Evolutionary conservation across 2,888 invertebrate species (phyloP), one percentile per base, ranked within the genome.

Genomic region (Parelbella ahira): DNA sequence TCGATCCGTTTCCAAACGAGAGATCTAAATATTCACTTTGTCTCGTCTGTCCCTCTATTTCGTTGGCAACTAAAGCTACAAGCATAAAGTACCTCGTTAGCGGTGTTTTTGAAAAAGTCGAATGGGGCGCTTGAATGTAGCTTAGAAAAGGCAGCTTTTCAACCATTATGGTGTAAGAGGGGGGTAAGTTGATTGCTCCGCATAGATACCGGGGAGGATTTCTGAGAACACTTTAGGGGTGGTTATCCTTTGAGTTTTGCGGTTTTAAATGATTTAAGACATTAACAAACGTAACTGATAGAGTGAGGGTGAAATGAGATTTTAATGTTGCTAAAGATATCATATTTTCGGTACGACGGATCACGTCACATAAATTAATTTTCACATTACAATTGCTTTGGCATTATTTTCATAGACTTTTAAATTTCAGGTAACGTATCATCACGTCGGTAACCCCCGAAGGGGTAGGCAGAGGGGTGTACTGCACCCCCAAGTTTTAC

Each of bases 41-140:
- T 54, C 51, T 50, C 50, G 49, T 53, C 47, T 34, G 24, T 32
- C 44, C 42, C 46, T 43, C 47, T 38, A 49, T 49, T 48, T 44
- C 25, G 50, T 49, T 49, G 47, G 47, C 58, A 63, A 51, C 54
- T 45, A 51, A 49, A 43, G 33, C 21, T 34, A 19, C 41, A 28
- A 50, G 56, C 58, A 55, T 60, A 60, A 64, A 75, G 72, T 72
- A 64, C 64, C 74, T 80, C 79, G 73, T 79, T 79, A 79, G 76
- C 54, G 57, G 58, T 70, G 71, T 70, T 72, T 60, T 74, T 72
- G 66, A 69, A 71, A 74, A 72, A 71, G 68, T 65, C 62, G 56
- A 63, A 68, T 60, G 53, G 55, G 48, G 46, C 48, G 47, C 46
- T 38, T 48, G 45, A 52, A 34, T 46, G 49, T 45, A 45, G 45